These are phyloP conservation scores for Avahi laniger DNA, from an alignment of 2,797 vertebrate species.

Conservation along the genomic window DNA sequence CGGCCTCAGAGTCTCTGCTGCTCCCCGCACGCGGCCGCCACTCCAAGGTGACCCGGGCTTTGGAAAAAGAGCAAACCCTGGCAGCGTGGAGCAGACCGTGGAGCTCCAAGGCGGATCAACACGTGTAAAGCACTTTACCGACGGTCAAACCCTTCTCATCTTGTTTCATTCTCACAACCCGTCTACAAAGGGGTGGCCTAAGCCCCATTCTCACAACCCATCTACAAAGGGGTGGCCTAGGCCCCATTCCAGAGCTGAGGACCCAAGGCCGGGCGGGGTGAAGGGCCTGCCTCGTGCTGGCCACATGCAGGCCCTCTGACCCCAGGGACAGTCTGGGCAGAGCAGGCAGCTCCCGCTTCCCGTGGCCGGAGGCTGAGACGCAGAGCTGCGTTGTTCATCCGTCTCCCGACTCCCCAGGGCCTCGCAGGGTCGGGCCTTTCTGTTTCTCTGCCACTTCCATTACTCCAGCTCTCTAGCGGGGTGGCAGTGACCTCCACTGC, in stretches of 20 bases:
- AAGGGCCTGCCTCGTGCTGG: background rate
- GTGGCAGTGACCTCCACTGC: fast-evolving
- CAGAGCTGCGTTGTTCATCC: no score
- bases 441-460: no score
- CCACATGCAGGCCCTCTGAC: background rate
- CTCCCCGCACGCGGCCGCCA: fast-evolving
- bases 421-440: background rate
- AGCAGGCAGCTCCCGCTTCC: fast-evolving
- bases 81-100: background rate
- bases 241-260: fast-evolving
- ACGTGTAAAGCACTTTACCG: fast-evolving
- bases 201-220: no score
- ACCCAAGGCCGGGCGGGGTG: background rate
- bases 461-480: background rate
- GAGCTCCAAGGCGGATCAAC: background rate
- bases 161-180: no score
- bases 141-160: background rate
- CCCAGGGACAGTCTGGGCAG: fast-evolving
- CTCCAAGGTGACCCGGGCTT: background rate
- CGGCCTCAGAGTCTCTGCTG: background rate
- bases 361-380: background rate
- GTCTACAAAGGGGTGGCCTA: background rate
- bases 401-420: fast-evolving
- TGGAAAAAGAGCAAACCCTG: background rate
- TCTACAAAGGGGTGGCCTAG: background rate